Evolutionary conservation across 2,888 invertebrate genomes (phyloP).

Genomic region (Asteroscopus sphinx): DNA sequence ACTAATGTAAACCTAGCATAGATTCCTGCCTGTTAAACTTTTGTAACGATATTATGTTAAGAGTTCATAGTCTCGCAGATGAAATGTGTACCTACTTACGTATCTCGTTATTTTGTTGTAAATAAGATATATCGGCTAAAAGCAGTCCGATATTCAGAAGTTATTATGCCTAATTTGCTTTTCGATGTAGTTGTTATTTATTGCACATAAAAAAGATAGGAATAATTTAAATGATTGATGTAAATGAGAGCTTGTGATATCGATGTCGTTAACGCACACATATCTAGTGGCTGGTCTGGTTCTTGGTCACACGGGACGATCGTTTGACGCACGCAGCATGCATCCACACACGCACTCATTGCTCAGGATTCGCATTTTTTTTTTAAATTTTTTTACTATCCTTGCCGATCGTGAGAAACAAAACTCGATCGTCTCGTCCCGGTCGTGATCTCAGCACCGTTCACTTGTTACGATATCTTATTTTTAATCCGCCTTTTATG

Average conservation of each 20-base stretch:
- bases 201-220: slow-evolving; percentile 10
- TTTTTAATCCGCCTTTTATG: slow-evolving; percentile 68
- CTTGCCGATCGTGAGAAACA: slow-evolving; percentile 82
- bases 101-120: not conserved
- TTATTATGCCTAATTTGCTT: slow-evolving; percentile 3
- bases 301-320: slow-evolving; percentile 78
- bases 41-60: too few species aligned
- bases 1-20: too few species aligned
- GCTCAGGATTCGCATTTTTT: slow-evolving; percentile 77
- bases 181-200: not conserved
- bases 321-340: slow-evolving; percentile 70
- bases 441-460: slow-evolving; percentile 47
- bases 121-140: not conserved
- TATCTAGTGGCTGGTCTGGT: slow-evolving; percentile 66
- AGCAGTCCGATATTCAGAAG: not conserved
- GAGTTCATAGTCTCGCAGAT: too few species aligned
- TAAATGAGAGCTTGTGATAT: slow-evolving; percentile 54
- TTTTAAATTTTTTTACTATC: slow-evolving; percentile 72
- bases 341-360: slow-evolving; percentile 69
- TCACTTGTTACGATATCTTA: slow-evolving; percentile 64
- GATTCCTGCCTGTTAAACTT: too few species aligned
- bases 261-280: slow-evolving; percentile 54
- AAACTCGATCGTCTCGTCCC: slow-evolving; percentile 71
- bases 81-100: too few species aligned
- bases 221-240: slow-evolving; percentile 41